Evolutionary conservation across 2,888 invertebrate genomes (phyloP).

Genomic region (Cynaeus angustus): DNA sequence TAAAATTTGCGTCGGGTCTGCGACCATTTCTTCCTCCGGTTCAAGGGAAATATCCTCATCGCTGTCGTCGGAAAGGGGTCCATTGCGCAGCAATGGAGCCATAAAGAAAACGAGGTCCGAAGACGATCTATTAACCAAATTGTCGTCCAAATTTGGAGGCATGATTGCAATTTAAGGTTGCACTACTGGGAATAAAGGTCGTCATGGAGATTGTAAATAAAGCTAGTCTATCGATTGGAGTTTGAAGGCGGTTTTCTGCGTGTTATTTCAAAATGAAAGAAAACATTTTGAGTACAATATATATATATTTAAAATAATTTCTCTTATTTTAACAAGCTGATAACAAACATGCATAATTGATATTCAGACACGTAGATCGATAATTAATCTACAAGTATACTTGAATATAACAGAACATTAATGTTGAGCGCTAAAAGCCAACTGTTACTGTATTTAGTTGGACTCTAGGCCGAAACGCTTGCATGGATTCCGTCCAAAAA

Average conservation of each 20-base stretch:
- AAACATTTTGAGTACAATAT: slow-evolving; percentile 39
- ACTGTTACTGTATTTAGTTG: not conserved
- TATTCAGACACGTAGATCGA: slow-evolving; percentile 42
- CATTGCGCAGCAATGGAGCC: slow-evolving; percentile 12
- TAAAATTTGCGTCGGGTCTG: slow-evolving; percentile 16
- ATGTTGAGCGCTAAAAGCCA: slow-evolving; percentile 32
- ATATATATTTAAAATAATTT: slow-evolving; percentile 49
- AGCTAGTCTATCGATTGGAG: slow-evolving; percentile 23
- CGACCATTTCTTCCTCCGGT: slow-evolving; percentile 8
- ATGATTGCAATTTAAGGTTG: slow-evolving; percentile 43
- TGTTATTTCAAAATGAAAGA: not conserved
- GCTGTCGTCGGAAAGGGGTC: slow-evolving; percentile 19
- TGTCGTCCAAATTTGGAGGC: slow-evolving; percentile 58
- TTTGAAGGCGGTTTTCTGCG: not conserved
- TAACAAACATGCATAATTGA: slow-evolving; percentile 49
- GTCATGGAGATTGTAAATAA: slow-evolving; percentile 47
- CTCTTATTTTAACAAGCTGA: slow-evolving; percentile 49
- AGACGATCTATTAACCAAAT: slow-evolving; percentile 9
- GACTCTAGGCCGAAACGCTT: slow-evolving; percentile 29
- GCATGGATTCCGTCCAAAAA: not conserved
- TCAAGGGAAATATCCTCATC: slow-evolving; percentile 29
- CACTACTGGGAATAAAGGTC: slow-evolving; percentile 29
- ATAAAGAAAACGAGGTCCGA: slow-evolving; percentile 28
- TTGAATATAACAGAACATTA: slow-evolving; percentile 29
- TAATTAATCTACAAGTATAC: slow-evolving; percentile 43